Base-by-base conservation (phyloP, 1,140 invertebrate genomes). In the Lordiphosa stackelbergi region DNA sequence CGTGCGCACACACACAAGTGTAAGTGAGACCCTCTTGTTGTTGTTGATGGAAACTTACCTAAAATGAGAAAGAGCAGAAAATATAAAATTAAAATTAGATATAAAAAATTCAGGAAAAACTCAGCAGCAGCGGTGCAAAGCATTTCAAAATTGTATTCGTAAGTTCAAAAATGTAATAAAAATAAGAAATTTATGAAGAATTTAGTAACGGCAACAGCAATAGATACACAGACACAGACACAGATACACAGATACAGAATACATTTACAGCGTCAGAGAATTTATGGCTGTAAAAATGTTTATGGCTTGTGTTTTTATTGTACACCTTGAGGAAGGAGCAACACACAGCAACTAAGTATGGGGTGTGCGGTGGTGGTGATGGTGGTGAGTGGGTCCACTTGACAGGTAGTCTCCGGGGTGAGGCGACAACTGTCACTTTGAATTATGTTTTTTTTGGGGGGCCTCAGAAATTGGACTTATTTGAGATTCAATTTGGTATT, bases 211-310 rank as follows among this genome's bases (percentile, higher is more conserved):
- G 61, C 54, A 58, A 34, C 37, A 11, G 52, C 11, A 40, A 47
- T 13, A 35, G n/a, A 31, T 8, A n/a, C 8, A 40, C 10, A 24
- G 13, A 22, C 10, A 40, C 5, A 9, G 11, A 45, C n/a, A 45
- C 24, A 28, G 19, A 19, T n/a, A n/a, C 16, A 16, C 22, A 43
- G 19, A 45, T 24, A 45, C 42, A 40, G 11, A 40, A 40, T 13
- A 46, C 28, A 46, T 31, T 28, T 46, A 46, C 43, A 46, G 11
- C 9, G 3, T 24, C 36, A 52, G 16, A 69, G 60, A 81, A 81
- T 81, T 81, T 81, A 81, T 83, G 77, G 55, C 69, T 83, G 70
- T 83, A 77, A 83, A 84, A 77, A 77, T 78, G 65, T 83, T 83
- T 83, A 83, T 83, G 72, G 77, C 77, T 69, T 69, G 58, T 61